A percentile compares a stretch with the other conserved stretches of the same genome.
These are phyloP conservation scores for Aporophyla lueneburgensis DNA, from an alignment of 2,888 invertebrate genomes.

Conservation along the genomic window DNA sequence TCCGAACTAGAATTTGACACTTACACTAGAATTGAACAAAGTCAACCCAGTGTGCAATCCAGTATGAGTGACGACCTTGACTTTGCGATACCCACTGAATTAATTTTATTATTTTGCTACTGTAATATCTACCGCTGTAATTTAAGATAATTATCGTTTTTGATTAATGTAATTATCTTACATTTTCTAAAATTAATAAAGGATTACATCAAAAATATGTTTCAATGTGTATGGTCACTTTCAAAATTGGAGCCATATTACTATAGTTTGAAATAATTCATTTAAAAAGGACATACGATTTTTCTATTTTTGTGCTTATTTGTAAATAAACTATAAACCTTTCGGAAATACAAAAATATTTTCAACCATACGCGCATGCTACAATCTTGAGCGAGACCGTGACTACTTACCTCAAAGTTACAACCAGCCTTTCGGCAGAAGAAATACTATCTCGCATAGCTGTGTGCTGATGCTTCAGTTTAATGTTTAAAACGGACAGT, in stretches of 20 bases:
- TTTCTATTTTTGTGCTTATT: conserved; percentile 40
- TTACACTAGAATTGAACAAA: conserved; percentile 55
- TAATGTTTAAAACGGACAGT: conserved; percentile 33
- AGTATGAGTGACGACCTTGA: conserved; percentile 54
- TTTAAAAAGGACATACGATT: conserved; percentile 41
- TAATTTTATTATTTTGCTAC: conserved; percentile 52
- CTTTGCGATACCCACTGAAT: conserved; percentile 48
- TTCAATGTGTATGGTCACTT: conserved; percentile 31
- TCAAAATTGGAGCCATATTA: conserved; percentile 43
- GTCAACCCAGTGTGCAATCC: conserved; percentile 55
- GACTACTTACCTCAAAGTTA: conserved; percentile 36
- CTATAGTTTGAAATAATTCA: conserved; percentile 46
- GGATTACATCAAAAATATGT: conserved; percentile 20
- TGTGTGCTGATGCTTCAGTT: conserved; percentile 26
- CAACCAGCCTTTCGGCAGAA: conserved; percentile 36
- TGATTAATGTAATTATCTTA: conserved; percentile 36
- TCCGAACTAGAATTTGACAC: conserved; percentile 48
- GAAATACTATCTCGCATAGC: conserved; percentile 27
- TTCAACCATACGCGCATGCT: conserved; percentile 36
- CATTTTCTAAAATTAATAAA: conserved; percentile 41
- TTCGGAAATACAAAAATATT: conserved; percentile 39
- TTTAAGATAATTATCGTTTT: conserved; percentile 50
- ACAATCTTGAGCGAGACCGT: conserved; percentile 37
- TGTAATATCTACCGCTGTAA: conserved; percentile 48
- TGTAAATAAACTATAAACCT: conserved; percentile 38